These are phyloP conservation scores for Kryptolebias ocellatus DNA, from an alignment of 2,797 vertebrate species.

Conservation along the genomic window DNA sequence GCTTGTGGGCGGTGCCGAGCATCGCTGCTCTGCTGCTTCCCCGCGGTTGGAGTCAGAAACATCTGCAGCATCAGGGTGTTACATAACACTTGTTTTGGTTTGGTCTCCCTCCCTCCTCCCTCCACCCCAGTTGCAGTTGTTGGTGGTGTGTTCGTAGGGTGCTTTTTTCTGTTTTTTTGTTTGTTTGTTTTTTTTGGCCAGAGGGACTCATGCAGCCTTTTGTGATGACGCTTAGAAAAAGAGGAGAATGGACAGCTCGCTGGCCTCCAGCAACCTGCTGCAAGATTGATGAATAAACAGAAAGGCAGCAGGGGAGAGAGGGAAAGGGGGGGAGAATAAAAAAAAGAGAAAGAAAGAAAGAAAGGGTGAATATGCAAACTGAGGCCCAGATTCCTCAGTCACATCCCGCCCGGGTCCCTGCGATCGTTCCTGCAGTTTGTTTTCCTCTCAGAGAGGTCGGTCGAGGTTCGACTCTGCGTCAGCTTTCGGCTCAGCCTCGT, in stretches of 20 bases:
- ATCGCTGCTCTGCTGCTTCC: constrained; percentile 12
- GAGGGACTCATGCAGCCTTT: constrained; percentile 64
- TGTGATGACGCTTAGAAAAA: constrained; percentile 73
- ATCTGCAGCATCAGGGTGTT: constrained; percentile 66
- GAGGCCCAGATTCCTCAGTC: background rate
- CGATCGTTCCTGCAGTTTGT: no score
- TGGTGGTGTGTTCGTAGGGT: constrained; percentile 63
- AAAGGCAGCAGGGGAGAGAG: constrained; percentile 33
- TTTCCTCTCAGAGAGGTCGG: no score
- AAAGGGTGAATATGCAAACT: constrained; percentile 30
- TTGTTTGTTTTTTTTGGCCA: no score
- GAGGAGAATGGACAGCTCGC: constrained; percentile 60
- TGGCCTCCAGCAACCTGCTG: constrained; percentile 60
- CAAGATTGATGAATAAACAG: constrained; percentile 57
- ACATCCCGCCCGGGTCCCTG: no score
- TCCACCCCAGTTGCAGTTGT: constrained; percentile 30
- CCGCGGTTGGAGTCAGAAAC: constrained; percentile 44
- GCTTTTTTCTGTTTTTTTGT: no score
- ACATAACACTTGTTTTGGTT: constrained; percentile 72
- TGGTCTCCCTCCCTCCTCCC: no score
- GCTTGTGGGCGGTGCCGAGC: constrained; percentile 31
- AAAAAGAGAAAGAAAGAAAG: no score
- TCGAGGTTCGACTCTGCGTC: no score
- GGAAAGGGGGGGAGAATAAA: constrained; percentile 7
- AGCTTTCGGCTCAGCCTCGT: no score